Percentiles rank a stretch among this genome's conserved stretches.
phyloP scores from a whole-genome alignment of 2,888 invertebrate species.

The Cryptus armator region DNA sequence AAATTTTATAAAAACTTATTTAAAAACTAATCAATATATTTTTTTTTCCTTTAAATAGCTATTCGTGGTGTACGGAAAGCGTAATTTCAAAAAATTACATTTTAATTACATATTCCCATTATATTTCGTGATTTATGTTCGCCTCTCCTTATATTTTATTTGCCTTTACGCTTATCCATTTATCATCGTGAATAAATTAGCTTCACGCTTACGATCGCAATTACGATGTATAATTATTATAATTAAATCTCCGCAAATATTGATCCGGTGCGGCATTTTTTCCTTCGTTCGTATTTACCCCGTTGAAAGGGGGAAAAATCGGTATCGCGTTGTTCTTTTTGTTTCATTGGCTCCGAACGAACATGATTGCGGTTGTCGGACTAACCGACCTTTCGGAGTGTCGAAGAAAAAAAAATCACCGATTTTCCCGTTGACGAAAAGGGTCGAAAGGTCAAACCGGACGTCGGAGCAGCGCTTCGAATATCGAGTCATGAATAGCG shows the following conservation, averaged over 20 bases:
- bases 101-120: too few species aligned
- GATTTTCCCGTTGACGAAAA: background rate
- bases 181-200: background rate
- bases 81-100: too few species aligned
- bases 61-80: too few species aligned
- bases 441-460: background rate
- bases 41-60: too few species aligned
- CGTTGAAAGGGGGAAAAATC: background rate
- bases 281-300: background rate
- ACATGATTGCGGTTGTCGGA: background rate
- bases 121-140: too few species aligned
- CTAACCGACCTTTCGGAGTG: background rate
- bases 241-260: background rate
- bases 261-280: background rate
- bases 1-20: too few species aligned
- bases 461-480: constrained; percentile 4
- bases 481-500: constrained; percentile 17
- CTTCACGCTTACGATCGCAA: background rate
- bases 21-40: too few species aligned
- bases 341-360: background rate
- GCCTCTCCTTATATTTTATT: background rate
- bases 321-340: background rate
- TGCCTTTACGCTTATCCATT: background rate
- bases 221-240: background rate
- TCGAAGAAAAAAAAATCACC: background rate